Percentiles rank a stretch among this genome's conserved stretches.
phyloP scores from a whole-genome alignment of 1,140 invertebrate species.

The Zaprionus camerounensis region DNA sequence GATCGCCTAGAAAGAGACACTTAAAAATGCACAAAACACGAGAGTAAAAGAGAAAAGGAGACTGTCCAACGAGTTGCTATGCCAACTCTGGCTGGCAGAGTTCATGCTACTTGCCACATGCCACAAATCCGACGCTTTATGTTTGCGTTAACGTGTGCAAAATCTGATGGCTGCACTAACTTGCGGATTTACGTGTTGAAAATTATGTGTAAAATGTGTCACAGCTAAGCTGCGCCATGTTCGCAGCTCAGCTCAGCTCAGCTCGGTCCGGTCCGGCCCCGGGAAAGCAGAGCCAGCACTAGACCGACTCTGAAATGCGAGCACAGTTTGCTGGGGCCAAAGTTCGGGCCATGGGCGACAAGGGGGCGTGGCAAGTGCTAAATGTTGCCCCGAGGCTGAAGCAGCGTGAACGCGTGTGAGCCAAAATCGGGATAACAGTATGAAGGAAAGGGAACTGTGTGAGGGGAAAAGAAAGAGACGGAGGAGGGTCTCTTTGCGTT shows the following conservation, averaged over 20 bases:
- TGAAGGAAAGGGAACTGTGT: constrained; percentile 20
- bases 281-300: not conserved
- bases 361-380: constrained; percentile 60
- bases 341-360: constrained; percentile 19
- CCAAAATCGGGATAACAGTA: constrained; percentile 21
- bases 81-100: constrained; percentile 10
- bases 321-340: not conserved
- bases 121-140: constrained; percentile 77
- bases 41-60: not conserved
- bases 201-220: constrained; percentile 82
- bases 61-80: constrained; percentile 11
- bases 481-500: not conserved
- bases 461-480: not conserved
- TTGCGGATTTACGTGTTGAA: constrained; percentile 82
- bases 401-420: constrained; percentile 15
- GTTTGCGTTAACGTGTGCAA: constrained; percentile 80
- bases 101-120: constrained; percentile 28
- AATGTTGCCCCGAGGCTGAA: constrained; percentile 71
- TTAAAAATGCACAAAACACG: constrained; percentile 60
- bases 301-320: not conserved
- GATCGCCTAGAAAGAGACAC: constrained; percentile 16
- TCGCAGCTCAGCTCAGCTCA: constrained; percentile 9
- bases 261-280: not conserved
- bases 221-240: constrained; percentile 74
- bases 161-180: constrained; percentile 80